Conservation (phyloP, 2,888 invertebrate species). For the Anoplius nigerrimus region DNA sequence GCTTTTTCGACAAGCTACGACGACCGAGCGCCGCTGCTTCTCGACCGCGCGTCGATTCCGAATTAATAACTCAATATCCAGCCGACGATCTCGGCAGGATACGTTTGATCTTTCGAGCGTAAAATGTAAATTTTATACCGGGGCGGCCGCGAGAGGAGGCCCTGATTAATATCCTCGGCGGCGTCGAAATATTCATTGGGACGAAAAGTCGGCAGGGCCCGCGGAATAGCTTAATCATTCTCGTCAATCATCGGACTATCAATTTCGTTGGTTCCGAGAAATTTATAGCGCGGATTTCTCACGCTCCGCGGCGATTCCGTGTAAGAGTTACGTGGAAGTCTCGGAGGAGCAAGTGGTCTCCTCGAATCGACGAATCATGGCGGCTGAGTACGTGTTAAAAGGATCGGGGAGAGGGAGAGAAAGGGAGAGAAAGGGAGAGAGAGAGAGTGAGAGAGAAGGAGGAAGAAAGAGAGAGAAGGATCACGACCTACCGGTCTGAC, state of each 20-base stretch:
- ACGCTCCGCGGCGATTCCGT: no score
- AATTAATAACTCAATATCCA: slow-evolving; percentile 41
- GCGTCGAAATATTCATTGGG: no score
- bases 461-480: slow-evolving; percentile 7
- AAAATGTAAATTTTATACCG: no score
- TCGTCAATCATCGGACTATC: no score
- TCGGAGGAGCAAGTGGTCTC: neutral
- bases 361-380: slow-evolving; percentile 4
- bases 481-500: slow-evolving; percentile 63
- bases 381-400: neutral
- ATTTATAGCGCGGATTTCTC: no score
- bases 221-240: no score
- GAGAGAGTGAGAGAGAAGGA: neutral
- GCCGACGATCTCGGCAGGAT: slow-evolving; percentile 24
- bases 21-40: slow-evolving; percentile 18
- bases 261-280: no score
- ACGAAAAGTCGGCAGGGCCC: no score
- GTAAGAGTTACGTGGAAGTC: neutral
- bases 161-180: no score
- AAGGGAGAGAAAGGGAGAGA: slow-evolving; percentile 8
- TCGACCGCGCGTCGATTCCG: no score
- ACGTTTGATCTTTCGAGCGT: neutral
- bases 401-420: slow-evolving; percentile 3
- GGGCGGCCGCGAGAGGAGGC: no score
- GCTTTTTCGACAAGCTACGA: slow-evolving; percentile 13